Conservation (phyloP, 2,113 vertebrate genomes). For the Callithrix jacchus region DNA sequence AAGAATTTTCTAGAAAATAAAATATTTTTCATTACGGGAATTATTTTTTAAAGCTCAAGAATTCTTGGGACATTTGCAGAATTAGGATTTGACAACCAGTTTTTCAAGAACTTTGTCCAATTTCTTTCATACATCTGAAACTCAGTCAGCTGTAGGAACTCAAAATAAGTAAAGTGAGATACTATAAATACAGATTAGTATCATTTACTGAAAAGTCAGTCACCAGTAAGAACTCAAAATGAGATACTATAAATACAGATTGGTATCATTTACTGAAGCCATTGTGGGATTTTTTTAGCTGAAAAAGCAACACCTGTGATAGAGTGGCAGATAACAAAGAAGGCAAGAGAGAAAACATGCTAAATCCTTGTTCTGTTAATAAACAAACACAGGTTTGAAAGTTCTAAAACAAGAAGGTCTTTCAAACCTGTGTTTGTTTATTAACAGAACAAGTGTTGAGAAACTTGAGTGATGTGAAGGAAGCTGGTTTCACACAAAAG, state of each 20-base stretch:
- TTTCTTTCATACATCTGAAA: slow-evolving; percentile 55
- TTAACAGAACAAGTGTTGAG: slow-evolving; percentile 23
- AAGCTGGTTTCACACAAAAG: slow-evolving; percentile 38
- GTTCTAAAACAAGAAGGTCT: slow-evolving; percentile 39
- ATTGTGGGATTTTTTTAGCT: slow-evolving; percentile 42
- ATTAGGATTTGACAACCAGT: slow-evolving; percentile 80
- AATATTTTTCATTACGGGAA: slow-evolving; percentile 44
- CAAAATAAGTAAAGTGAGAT: slow-evolving; percentile 67
- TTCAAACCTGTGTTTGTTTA: not conserved
- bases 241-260: slow-evolving; percentile 67
- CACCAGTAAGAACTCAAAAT: slow-evolving; percentile 55
- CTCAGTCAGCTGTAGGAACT: slow-evolving; percentile 56
- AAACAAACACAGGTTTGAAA: too few relatives aligned
- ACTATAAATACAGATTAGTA: slow-evolving; percentile 68
- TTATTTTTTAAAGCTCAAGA: slow-evolving; percentile 45
- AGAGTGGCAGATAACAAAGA: slow-evolving; percentile 27
- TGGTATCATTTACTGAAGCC: slow-evolving; percentile 73
- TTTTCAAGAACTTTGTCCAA: slow-evolving; percentile 73
- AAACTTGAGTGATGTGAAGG: not conserved
- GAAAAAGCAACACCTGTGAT: slow-evolving; percentile 41
- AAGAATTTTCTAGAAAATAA: slow-evolving; percentile 66
- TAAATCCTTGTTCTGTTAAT: too few relatives aligned
- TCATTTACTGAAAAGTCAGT: slow-evolving; percentile 56
- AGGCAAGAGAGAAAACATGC: not conserved
- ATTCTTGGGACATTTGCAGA: slow-evolving; percentile 75